phyloP scores from a whole-genome alignment of 1,140 invertebrate genomes.

The Olivierus martensii region DNA sequence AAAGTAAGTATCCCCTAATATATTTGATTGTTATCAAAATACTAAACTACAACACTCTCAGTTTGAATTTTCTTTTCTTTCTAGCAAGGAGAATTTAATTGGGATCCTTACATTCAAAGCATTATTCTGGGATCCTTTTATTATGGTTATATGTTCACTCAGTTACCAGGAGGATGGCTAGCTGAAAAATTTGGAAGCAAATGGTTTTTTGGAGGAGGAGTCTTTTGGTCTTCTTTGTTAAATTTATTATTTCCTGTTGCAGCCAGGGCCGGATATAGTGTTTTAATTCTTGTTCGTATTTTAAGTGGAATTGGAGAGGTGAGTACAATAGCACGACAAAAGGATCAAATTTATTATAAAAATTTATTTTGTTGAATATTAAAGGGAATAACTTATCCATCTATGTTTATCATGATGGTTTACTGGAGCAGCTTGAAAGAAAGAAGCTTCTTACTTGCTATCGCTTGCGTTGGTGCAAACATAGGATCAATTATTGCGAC shows the following conservation, averaged over 20 bases:
- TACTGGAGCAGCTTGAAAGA: not conserved
- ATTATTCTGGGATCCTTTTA: conserved; percentile 69
- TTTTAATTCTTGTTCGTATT: conserved; percentile 29
- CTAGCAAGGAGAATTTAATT: conserved; percentile 12
- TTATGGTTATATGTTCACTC: conserved; percentile 67
- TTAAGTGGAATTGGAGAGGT: conserved; percentile 32
- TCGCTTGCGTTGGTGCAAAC: conserved; percentile 19
- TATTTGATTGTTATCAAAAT: too few species aligned
- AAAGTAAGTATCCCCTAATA: too few species aligned
- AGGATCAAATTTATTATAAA: too few species aligned
- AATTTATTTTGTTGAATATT: not conserved
- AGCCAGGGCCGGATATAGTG: conserved; percentile 22
- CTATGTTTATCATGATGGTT: not conserved
- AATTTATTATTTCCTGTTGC: conserved; percentile 11
- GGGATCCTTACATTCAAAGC: conserved; percentile 15
- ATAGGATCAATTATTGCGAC: conserved; percentile 25
- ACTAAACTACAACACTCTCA: too few species aligned
- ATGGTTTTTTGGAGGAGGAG: conserved; percentile 56
- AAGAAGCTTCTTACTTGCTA: not conserved
- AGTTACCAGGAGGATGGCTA: conserved; percentile 63
- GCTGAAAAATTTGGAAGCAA: conserved; percentile 65
- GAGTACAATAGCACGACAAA: not conserved
- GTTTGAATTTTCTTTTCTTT: not conserved
- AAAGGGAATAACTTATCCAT: conserved; percentile 1
- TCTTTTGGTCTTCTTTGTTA: conserved; percentile 10